Evolutionary conservation across 2,797 vertebrate genomes (phyloP).

Genomic region (Petrocephalus sullivani): DNA sequence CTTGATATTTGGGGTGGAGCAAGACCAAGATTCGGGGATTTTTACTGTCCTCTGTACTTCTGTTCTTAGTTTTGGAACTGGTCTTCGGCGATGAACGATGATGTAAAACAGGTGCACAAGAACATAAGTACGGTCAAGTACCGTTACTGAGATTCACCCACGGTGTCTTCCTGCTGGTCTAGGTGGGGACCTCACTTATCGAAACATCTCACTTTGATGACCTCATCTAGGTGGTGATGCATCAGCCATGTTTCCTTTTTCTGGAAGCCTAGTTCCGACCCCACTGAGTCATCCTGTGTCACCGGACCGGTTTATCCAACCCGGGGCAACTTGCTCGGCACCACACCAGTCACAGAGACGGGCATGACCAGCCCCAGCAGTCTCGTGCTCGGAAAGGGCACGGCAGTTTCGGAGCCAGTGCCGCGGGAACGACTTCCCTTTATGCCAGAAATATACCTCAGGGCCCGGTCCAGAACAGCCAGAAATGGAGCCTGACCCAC

Average conservation of each 20-base stretch:
- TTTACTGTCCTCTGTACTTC: no score
- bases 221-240: neutral
- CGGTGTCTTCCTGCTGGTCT: neutral
- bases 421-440: constrained; percentile 53
- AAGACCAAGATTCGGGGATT: no score
- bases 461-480: neutral
- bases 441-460: constrained; percentile 54
- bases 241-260: neutral
- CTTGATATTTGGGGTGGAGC: no score
- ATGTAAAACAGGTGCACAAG: no score
- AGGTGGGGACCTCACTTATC: neutral
- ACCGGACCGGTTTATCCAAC: neutral
- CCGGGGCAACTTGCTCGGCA: neutral
- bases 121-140: no score
- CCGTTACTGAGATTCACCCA: no score
- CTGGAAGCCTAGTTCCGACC: neutral
- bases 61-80: no score
- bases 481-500: neutral
- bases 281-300: neutral
- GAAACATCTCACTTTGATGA: neutral
- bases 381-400: constrained; percentile 51
- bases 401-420: constrained; percentile 52
- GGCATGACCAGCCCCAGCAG: constrained; percentile 47
- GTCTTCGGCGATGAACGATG: no score
- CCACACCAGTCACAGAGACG: constrained; percentile 27